phyloP scores from a whole-genome alignment of 2,113 vertebrate species.

The Machaerirhynchus nigripectus region DNA sequence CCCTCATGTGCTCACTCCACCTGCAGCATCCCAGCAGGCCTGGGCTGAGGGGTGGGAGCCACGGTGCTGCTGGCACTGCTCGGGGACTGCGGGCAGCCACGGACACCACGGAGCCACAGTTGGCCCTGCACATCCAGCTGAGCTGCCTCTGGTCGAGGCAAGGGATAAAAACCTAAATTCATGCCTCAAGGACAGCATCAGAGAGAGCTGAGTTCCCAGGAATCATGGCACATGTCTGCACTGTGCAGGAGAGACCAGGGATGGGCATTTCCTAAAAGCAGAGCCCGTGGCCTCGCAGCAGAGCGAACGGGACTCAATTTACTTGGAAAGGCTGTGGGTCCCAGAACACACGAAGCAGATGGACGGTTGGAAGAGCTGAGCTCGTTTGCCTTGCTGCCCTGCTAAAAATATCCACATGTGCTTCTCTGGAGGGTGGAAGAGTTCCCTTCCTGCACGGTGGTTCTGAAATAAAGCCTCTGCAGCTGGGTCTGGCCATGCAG shows the following conservation, averaged over 20 bases:
- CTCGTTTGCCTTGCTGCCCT: not conserved
- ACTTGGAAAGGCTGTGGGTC: not conserved
- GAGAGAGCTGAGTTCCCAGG: not conserved
- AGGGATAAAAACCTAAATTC: not conserved
- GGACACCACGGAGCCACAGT: not conserved
- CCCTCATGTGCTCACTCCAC: rapidly evolving
- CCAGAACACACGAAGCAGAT: not conserved
- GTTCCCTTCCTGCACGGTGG: not conserved
- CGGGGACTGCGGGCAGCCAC: rapidly evolving
- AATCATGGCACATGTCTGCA: rapidly evolving
- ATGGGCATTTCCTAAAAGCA: not conserved
- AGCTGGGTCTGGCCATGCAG: not conserved
- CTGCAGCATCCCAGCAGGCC: not conserved
- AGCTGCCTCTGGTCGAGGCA: not conserved
- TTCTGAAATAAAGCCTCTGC: not conserved
- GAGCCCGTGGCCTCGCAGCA: not conserved
- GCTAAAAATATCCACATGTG: not conserved
- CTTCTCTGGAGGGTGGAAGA: not conserved
- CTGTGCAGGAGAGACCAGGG: not conserved
- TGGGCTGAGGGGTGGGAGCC: not conserved
- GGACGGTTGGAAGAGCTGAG: not conserved
- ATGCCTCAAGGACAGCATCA: not conserved
- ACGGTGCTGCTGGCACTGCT: not conserved
- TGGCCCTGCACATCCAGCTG: rapidly evolving
- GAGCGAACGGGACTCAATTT: not conserved